A percentile compares a stretch with the other conserved stretches of the same genome.
phyloP scores from a whole-genome alignment of 1,140 invertebrate species.

The Drosophila virilis region DNA sequence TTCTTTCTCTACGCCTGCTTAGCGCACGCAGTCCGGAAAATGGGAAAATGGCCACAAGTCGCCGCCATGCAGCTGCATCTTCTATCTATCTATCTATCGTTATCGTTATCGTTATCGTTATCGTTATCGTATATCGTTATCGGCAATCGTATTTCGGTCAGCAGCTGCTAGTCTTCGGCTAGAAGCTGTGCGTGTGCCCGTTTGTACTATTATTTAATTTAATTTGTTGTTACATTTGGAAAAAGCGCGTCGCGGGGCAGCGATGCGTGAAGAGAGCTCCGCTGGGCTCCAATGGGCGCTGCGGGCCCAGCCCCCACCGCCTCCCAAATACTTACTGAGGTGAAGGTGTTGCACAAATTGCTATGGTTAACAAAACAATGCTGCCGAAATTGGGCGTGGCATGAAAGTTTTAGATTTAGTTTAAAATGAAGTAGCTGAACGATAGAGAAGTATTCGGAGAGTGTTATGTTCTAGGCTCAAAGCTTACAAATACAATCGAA shows the following conservation, averaged over 20 bases:
- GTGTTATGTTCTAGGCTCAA: too few species aligned
- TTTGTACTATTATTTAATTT: slow-evolving; percentile 74
- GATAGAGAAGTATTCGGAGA: too few species aligned
- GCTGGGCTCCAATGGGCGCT: slow-evolving; percentile 41
- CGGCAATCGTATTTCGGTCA: slow-evolving; percentile 8
- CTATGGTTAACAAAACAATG: slow-evolving; percentile 29
- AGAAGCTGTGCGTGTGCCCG: slow-evolving; percentile 42
- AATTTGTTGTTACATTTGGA: slow-evolving; percentile 76
- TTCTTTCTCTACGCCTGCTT: not conserved
- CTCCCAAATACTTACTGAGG: not conserved
- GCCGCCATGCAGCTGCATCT: not conserved
- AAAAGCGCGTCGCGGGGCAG: slow-evolving; percentile 51
- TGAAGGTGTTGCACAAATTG: slow-evolving; percentile 48
- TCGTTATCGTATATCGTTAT: not conserved
- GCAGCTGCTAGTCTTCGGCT: slow-evolving; percentile 2
- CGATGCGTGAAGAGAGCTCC: slow-evolving; percentile 69
- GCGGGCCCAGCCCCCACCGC: not conserved
- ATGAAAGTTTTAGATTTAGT: not conserved
- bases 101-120: slow-evolving; percentile 8
- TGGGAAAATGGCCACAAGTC: slow-evolving; percentile 5
- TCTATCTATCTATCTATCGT: slow-evolving; percentile 9
- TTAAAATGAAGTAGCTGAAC: not conserved
- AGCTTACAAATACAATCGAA: too few species aligned
- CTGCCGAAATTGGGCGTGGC: slow-evolving; percentile 26
- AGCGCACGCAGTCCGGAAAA: not conserved